phyloP scores from a whole-genome alignment of 2,888 invertebrate genomes.

The Euzophera pinguis region DNA sequence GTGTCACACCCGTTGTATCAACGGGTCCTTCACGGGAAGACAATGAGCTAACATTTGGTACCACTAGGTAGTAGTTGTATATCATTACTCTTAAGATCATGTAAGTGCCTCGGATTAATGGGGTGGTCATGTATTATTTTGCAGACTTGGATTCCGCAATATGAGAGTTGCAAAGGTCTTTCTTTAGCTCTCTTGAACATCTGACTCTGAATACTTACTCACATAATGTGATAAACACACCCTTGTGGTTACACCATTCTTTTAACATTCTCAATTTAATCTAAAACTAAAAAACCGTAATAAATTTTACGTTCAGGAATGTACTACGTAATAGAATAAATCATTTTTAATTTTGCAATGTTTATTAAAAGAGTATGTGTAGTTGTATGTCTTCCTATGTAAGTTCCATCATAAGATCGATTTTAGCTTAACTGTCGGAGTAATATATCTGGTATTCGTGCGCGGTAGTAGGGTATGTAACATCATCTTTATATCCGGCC shows the following conservation, averaged over 20 bases:
- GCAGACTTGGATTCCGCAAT: constrained; percentile 37
- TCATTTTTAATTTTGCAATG: constrained; percentile 33
- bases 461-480: constrained; percentile 58
- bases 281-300: constrained; percentile 22
- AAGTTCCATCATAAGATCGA: constrained; percentile 61
- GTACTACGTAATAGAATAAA: constrained; percentile 30
- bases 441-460: constrained; percentile 42
- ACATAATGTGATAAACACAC: constrained; percentile 7
- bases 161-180: constrained; percentile 20
- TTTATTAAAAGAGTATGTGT: constrained; percentile 54
- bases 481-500: constrained; percentile 64
- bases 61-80: constrained; percentile 73
- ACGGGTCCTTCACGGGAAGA: constrained; percentile 67
- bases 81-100: constrained; percentile 77
- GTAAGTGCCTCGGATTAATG: constrained; percentile 75
- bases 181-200: constrained; percentile 16
- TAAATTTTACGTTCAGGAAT: constrained; percentile 24
- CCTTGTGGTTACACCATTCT: background rate
- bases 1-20: constrained; percentile 76
- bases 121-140: constrained; percentile 64
- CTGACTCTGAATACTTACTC: constrained; percentile 16
- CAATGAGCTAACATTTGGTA: constrained; percentile 67
- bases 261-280: background rate
- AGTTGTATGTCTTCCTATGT: constrained; percentile 77
- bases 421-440: constrained; percentile 48